A percentile compares a stretch with the other conserved stretches of the same genome.
Evolutionary conservation across 2,797 vertebrate genomes (phyloP).

Genomic region (Lacerta agilis): DNA sequence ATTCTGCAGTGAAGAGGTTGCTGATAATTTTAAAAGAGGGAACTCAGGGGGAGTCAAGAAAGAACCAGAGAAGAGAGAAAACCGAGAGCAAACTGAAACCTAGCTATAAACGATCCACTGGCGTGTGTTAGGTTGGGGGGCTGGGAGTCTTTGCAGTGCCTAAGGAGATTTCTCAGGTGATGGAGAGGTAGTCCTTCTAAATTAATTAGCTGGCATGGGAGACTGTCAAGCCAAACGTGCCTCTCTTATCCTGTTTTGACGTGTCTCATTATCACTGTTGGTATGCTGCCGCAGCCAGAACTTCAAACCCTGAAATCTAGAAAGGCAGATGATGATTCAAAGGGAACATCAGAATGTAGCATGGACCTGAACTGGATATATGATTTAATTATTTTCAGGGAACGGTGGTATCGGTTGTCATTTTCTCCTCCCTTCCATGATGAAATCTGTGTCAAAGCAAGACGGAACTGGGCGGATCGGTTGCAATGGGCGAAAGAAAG

Average conservation of each 20-base stretch:
- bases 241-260: slow-evolving; percentile 43
- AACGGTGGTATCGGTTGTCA: slow-evolving; percentile 9
- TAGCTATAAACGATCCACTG: neutral
- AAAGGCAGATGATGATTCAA: neutral
- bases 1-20: neutral
- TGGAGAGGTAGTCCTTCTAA: neutral
- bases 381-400: slow-evolving; percentile 33
- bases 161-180: neutral
- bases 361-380: slow-evolving; percentile 9
- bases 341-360: slow-evolving; percentile 35
- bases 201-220: slow-evolving; percentile 12
- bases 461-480: neutral
- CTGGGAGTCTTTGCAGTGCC: neutral
- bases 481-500: neutral
- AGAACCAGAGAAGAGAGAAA: neutral
- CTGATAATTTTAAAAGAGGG: neutral
- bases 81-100: neutral
- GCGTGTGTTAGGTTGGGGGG: neutral
- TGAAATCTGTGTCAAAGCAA: slow-evolving; percentile 3
- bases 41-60: neutral
- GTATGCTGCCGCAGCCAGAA: neutral
- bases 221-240: slow-evolving; percentile 18
- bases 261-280: slow-evolving; percentile 12
- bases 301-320: slow-evolving; percentile 37
- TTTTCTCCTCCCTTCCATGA: slow-evolving; percentile 21